Percentiles rank a stretch among this genome's conserved stretches.
Evolutionary conservation across 2,797 vertebrate genomes (phyloP).

Genomic region (Hippocampus kuda): DNA sequence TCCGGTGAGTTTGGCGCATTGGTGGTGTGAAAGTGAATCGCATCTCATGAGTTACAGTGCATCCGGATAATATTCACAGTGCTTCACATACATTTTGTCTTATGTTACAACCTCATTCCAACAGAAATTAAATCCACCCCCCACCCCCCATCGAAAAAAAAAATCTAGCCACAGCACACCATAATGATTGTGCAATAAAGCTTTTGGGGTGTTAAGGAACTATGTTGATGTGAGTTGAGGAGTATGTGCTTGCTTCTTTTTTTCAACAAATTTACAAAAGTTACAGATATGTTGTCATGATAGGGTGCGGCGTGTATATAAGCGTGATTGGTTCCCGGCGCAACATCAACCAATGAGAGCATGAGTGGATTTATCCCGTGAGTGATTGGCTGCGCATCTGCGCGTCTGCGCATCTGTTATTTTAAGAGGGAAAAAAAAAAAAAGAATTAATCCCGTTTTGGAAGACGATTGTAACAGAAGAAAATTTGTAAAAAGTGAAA

Average conservation of each 20-base stretch:
- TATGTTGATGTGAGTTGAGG: background rate
- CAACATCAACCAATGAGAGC: too few species aligned
- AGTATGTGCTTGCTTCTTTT: too few species aligned
- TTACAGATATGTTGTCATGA: too few species aligned
- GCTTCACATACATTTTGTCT: background rate
- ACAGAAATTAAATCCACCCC: background rate
- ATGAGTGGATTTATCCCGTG: too few species aligned
- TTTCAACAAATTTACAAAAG: too few species aligned
- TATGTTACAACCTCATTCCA: background rate
- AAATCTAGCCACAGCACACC: background rate
- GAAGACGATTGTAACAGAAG: background rate
- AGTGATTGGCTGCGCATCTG: too few species aligned
- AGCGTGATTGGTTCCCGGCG: too few species aligned
- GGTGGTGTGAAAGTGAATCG: background rate
- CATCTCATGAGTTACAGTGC: conserved; percentile 5
- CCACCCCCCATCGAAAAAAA: background rate
- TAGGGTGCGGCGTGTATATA: too few species aligned
- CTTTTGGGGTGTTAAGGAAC: background rate
- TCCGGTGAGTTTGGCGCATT: conserved; percentile 22
- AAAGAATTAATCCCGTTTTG: background rate
- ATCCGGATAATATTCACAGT: background rate
- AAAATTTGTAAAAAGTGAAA: background rate
- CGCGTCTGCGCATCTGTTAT: too few species aligned
- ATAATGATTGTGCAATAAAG: background rate
- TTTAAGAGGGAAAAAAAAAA: too few species aligned